These are phyloP conservation scores for Eulimnadia texana DNA, from an alignment of 1,140 invertebrate species.

Conservation along the genomic window DNA sequence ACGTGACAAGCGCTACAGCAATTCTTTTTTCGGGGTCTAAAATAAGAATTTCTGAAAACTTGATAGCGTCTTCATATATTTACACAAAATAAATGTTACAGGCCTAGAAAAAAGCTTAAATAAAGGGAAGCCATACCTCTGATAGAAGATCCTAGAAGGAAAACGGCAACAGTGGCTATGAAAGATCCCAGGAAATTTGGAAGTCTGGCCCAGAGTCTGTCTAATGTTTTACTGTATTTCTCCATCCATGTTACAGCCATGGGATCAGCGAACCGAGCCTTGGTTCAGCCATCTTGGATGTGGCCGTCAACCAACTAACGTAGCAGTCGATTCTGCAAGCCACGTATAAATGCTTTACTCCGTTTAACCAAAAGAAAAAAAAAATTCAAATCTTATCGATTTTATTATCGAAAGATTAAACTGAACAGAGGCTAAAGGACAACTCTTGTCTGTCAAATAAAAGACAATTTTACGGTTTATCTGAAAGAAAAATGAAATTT, in stretches of 20 bases:
- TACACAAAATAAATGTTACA: not conserved
- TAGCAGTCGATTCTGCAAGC: no score
- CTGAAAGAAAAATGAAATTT: no score
- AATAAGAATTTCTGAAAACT: not conserved
- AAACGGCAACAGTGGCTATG: conserved; percentile 38
- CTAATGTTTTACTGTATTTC: conserved; percentile 33
- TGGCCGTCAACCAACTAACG: no score
- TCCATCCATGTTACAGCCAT: conserved; percentile 39
- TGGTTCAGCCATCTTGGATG: conserved; percentile 2
- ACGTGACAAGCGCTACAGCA: no score
- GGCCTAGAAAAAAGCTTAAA: no score
- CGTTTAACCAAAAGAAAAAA: no score
- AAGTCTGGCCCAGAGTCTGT: conserved; percentile 36
- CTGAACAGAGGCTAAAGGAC: no score
- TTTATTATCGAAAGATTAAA: no score
- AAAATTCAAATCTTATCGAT: no score
- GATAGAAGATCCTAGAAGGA: conserved; percentile 39
- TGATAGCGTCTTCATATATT: not conserved
- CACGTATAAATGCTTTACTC: no score
- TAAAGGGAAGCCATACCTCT: conserved; percentile 31
- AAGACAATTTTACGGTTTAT: no score
- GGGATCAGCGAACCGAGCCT: conserved; percentile 25
- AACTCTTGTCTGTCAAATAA: no score
- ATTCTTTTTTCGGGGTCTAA: not conserved
- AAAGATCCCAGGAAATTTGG: conserved; percentile 35